phyloP scores from a whole-genome alignment of 2,797 vertebrate species.

The Vespertilio murinus region DNA sequence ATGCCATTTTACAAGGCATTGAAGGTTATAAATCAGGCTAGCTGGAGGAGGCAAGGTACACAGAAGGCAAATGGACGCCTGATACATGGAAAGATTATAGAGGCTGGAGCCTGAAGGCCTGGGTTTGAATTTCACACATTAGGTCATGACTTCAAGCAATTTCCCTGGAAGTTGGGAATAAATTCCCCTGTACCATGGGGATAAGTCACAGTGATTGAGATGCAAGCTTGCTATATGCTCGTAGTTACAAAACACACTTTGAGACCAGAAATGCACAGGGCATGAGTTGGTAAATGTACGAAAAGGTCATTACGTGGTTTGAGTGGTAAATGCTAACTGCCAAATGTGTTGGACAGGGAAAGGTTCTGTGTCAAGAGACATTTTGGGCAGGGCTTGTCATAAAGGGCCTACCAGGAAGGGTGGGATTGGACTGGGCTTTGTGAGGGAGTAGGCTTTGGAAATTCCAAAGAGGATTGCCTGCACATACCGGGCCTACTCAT shows the following conservation, averaged over 20 bases:
- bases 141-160: background rate
- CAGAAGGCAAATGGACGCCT: background rate
- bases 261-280: background rate
- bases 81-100: background rate
- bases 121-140: background rate
- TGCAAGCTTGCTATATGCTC: background rate
- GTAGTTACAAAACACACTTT: background rate
- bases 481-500: background rate
- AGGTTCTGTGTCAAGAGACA: background rate
- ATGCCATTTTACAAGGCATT: background rate
- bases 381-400: background rate
- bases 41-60: background rate
- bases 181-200: constrained; percentile 3
- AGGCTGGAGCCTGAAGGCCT: background rate
- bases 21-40: background rate
- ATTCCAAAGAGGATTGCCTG: background rate
- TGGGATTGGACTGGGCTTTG: background rate
- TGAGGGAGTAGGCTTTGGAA: background rate
- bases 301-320: constrained; percentile 7
- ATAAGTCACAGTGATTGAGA: background rate
- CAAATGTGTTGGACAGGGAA: constrained; percentile 4
- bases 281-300: background rate
- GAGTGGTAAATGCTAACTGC: background rate
- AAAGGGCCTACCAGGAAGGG: background rate
- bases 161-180: background rate